Evolutionary conservation across 2,113 vertebrate species (phyloP), one percentile per base, ranked within the genome.

Genomic region (Anhinga rufa): DNA sequence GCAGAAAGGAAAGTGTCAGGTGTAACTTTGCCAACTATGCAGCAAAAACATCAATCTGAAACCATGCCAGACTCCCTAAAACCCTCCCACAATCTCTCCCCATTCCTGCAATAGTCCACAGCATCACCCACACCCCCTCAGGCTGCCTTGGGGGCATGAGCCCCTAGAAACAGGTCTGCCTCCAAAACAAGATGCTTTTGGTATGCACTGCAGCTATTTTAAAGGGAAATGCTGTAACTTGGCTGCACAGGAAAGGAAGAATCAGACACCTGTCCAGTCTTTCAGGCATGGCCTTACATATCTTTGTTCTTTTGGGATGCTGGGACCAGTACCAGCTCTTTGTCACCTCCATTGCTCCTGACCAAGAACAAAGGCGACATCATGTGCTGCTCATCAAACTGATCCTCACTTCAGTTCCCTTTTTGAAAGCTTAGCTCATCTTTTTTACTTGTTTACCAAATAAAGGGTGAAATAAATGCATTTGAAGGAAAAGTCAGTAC

Each of bases 1-100:
- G 34, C 29, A 70, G 61, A 88, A 86, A 72, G 24, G 52, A 64
- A 68, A 78, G 9, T 18, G 40, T 85, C 51, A 57, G 42, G 12
- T 25, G 7, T 74, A 77, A n/a, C 26, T 81, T 58, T 20, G 66
- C 60, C 40, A 75, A 25, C 40, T 75, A 51, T 25, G 6, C 4
- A 72, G 36, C 7, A 75, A 85, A 95, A 57, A 65, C n/a, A 1
- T 19, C 36, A 44, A 4, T 49, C 28, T 76, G 40, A 82, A 72
- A 61, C 40, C 15, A 55, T 46, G 44, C 10, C 49, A 82, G 25
- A 7, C 17, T 82, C 28, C 18, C 25, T 72, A 61, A 68, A 95
- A 22, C 9, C 15, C 4, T 19, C 12, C 4, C 2, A 8, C 8
- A 58, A 2, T 2, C 36, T 82, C 6, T 2, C 2, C 4, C 42